Conservation (phyloP, 2,113 vertebrate genomes). For the Lepidiolamprologus cunningtoni region DNA sequence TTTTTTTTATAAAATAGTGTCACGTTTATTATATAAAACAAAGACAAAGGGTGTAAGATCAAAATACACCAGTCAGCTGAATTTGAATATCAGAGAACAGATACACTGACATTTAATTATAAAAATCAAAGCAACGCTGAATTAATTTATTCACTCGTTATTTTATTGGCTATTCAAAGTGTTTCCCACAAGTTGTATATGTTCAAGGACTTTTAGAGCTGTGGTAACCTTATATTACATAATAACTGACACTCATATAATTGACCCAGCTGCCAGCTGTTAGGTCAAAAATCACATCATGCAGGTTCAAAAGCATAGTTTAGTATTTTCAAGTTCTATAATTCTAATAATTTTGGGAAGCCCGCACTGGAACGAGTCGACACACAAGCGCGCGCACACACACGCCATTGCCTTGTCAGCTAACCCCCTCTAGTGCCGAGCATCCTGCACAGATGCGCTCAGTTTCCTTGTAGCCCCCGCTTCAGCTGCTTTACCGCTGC, state of each 20-base stretch:
- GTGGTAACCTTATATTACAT: not conserved
- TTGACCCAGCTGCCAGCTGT: not conserved
- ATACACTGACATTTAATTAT: not conserved
- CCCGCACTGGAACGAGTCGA: slow-evolving; percentile 9
- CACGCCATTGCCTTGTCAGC: slow-evolving; percentile 71
- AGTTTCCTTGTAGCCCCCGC: slow-evolving; percentile 31
- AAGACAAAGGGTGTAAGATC: not conserved
- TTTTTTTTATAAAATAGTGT: not conserved
- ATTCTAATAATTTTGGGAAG: not conserved
- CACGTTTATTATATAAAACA: not conserved
- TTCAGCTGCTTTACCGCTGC: slow-evolving; percentile 22
- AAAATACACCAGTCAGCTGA: not conserved
- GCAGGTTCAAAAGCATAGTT: not conserved
- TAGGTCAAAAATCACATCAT: not conserved
- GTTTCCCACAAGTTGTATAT: not conserved
- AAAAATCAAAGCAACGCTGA: not conserved
- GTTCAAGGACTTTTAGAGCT: not conserved
- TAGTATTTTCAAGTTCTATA: not conserved
- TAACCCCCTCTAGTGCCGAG: slow-evolving; percentile 86
- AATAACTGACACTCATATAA: not conserved
- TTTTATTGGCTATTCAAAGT: not conserved
- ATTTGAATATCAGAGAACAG: not conserved
- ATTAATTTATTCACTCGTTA: not conserved
- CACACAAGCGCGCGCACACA: slow-evolving; percentile 2
- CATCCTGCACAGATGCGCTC: slow-evolving; percentile 59